These are phyloP conservation scores for Carduelis carduelis DNA, from an alignment of 2,797 vertebrate genomes.

Conservation along the genomic window DNA sequence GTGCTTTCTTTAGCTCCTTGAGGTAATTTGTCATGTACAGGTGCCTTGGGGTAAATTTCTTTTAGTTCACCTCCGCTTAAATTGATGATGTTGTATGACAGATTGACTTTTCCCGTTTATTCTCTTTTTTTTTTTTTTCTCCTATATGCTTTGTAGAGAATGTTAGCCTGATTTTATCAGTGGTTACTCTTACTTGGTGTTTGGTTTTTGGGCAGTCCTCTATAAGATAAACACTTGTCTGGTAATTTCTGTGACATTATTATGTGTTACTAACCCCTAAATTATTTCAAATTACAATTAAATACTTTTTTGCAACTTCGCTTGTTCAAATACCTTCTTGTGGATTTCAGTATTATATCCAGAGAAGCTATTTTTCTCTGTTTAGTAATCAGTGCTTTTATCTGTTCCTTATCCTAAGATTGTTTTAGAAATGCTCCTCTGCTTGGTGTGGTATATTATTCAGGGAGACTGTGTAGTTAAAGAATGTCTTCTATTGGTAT, in stretches of 20 bases:
- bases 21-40: not conserved
- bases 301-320: not conserved
- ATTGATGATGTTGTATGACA: not conserved
- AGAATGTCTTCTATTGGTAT: not conserved
- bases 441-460: not conserved
- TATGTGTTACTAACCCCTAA: not conserved
- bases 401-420: not conserved
- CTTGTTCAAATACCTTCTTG: not conserved
- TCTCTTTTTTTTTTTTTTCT: not conserved
- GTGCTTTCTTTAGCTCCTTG: not conserved
- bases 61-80: not conserved
- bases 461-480: not conserved
- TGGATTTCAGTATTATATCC: not conserved
- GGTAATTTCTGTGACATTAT: not conserved
- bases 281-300: not conserved
- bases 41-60: not conserved
- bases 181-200: not conserved
- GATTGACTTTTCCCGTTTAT: not conserved
- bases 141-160: not conserved
- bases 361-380: not conserved
- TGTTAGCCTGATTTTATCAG: not conserved
- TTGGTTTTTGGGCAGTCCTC: not conserved
- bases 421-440: not conserved
- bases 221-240: not conserved
- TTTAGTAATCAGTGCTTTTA: not conserved